phyloP scores from a whole-genome alignment of 2,797 vertebrate genomes.

The Poeciliopsis infans region DNA sequence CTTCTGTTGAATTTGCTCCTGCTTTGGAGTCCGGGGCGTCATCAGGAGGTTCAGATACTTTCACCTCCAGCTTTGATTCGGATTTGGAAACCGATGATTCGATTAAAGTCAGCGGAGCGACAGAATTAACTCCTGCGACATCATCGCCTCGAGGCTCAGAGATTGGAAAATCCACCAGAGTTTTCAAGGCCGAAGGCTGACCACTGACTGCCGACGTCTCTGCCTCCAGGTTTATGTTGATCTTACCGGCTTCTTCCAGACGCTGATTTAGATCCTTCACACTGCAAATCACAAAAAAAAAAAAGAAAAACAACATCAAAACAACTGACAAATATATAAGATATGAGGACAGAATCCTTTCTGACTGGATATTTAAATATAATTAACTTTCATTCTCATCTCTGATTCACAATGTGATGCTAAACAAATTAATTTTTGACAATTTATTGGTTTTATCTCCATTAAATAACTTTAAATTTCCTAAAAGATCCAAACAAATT shows the following conservation, averaged over 20 bases:
- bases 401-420: not conserved
- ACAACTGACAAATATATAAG: not conserved
- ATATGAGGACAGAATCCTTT: not conserved
- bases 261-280: not conserved
- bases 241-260: not conserved
- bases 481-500: not conserved
- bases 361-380: not conserved
- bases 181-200: not conserved
- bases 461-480: not conserved
- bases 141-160: not conserved
- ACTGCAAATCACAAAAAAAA: not conserved
- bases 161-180: not conserved
- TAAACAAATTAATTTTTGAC: not conserved
- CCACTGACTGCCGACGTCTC: too few relatives aligned
- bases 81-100: not conserved
- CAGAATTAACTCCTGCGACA: not conserved
- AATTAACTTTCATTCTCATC: not conserved
- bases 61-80: too few relatives aligned
- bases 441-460: not conserved
- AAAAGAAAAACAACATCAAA: not conserved
- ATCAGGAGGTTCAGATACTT: not conserved
- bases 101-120: not conserved
- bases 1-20: not conserved
- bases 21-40: not conserved
- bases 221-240: not conserved